Evolutionary conservation across 2,888 invertebrate genomes (phyloP).

Genomic region (Rhyacophila evoluta): DNA sequence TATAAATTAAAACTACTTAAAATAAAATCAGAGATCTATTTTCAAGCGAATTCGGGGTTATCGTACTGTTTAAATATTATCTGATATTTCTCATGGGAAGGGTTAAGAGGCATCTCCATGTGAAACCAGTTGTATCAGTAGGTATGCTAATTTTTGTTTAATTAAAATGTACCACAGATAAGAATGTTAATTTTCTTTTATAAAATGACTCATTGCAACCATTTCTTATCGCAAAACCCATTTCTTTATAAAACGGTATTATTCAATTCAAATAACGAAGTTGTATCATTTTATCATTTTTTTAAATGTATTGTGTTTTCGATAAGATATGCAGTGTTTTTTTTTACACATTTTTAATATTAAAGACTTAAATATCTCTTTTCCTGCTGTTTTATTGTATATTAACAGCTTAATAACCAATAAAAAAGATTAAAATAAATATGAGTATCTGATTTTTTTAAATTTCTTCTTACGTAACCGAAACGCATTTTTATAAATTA

Average conservation of each 20-base stretch:
- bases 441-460: no score
- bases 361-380: no score
- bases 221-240: neutral
- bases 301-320: neutral
- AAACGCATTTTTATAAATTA: no score
- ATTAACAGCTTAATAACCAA: no score
- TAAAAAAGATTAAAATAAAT: no score
- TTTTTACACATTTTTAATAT: no score
- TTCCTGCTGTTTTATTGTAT: no score
- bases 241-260: neutral
- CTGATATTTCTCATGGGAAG: neutral
- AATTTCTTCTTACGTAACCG: no score
- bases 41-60: neutral
- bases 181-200: neutral
- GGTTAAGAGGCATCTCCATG: conserved; percentile 4
- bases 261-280: neutral
- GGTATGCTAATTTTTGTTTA: neutral
- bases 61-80: neutral
- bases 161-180: neutral
- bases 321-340: no score
- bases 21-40: neutral
- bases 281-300: neutral
- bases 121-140: neutral
- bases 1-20: no score
- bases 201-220: neutral